These are phyloP conservation scores for Larimichthys crocea DNA, from an alignment of 2,113 vertebrate genomes.

Conservation along the genomic window DNA sequence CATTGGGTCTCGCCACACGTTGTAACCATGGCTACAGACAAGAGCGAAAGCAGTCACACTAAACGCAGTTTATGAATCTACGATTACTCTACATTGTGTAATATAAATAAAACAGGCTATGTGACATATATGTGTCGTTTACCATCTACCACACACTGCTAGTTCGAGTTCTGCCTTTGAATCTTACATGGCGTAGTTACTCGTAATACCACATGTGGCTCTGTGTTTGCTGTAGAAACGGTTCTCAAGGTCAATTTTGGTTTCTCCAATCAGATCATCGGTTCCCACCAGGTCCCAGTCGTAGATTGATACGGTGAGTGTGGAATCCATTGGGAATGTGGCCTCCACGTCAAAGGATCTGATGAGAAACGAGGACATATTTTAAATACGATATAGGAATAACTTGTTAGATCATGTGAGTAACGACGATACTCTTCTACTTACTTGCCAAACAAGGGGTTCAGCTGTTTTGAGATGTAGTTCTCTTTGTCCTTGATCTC, in stretches of 20 bases:
- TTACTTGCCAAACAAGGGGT: slow-evolving; percentile 98
- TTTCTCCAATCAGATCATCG: slow-evolving; percentile 98
- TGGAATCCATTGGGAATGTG: slow-evolving; percentile 98
- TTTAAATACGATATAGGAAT: background rate
- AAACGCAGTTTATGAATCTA: background rate
- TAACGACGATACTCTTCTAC: slow-evolving; percentile 53
- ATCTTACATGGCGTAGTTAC: slow-evolving; percentile 89
- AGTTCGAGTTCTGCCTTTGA: background rate
- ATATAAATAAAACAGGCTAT: background rate
- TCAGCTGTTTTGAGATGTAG: slow-evolving; percentile 99
- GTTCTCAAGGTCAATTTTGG: slow-evolving; percentile 96
- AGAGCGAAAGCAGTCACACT: background rate
- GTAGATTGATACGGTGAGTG: slow-evolving; percentile 93
- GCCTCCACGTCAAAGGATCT: slow-evolving; percentile 98
- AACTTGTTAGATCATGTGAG: background rate
- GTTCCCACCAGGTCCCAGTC: slow-evolving; percentile 99
- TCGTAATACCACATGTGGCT: slow-evolving; percentile 90
- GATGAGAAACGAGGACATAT: background rate
- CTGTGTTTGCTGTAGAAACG: slow-evolving; percentile 99
- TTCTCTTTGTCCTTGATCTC: slow-evolving; percentile 99
- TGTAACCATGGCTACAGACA: slow-evolving; percentile 93
- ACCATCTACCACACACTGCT: background rate
- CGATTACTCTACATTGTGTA: background rate
- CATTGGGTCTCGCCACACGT: slow-evolving; percentile 96
- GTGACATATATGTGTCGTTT: background rate